Evolutionary conservation across 2,113 vertebrate species (phyloP).

Genomic region (Notechis scutatus): DNA sequence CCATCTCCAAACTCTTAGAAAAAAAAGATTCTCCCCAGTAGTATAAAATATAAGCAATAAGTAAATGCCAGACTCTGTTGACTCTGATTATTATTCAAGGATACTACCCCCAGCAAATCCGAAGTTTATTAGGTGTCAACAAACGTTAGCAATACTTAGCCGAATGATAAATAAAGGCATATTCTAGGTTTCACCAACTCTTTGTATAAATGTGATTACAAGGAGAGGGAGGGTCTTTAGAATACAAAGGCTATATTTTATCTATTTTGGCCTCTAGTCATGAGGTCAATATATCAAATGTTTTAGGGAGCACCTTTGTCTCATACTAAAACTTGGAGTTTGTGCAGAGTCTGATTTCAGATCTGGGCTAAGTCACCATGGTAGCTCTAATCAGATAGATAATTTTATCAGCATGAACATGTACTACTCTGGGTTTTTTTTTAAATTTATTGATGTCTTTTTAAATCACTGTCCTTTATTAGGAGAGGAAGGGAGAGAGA

Average conservation of each 20-base stretch:
- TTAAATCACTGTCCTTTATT: neutral
- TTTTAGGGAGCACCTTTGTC: neutral
- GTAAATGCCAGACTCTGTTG: neutral
- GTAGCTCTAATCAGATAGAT: neutral
- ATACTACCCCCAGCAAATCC: neutral
- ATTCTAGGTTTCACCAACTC: neutral
- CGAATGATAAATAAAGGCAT: neutral
- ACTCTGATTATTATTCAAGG: neutral
- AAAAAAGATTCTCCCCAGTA: neutral
- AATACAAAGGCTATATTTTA: neutral
- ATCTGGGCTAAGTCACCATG: neutral
- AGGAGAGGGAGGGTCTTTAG: neutral
- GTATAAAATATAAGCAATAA: neutral
- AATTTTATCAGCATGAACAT: neutral
- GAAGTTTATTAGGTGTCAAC: neutral
- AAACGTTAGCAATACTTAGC: neutral
- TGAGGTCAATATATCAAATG: neutral
- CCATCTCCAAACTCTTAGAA: neutral
- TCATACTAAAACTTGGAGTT: neutral
- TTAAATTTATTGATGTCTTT: neutral
- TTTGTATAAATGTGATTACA: neutral
- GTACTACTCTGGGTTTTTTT: neutral
- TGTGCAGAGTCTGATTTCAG: neutral
- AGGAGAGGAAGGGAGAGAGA: neutral
- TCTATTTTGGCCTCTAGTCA: neutral